These are phyloP conservation scores for Pimpla rufipes DNA, from an alignment of 2,888 invertebrate genomes.

Conservation along the genomic window DNA sequence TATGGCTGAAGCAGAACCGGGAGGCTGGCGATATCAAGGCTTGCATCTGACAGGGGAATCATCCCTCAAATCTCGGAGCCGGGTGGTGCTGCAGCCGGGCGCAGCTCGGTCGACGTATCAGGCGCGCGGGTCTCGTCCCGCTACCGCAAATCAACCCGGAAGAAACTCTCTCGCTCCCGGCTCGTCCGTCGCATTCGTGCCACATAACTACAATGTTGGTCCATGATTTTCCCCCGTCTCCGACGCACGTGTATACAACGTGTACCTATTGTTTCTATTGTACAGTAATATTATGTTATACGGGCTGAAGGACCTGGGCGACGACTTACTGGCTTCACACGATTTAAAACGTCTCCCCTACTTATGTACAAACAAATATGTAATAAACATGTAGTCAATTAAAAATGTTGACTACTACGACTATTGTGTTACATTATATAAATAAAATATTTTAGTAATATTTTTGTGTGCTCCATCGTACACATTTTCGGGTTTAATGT, in stretches of 20 bases:
- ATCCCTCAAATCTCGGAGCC: constrained; percentile 47
- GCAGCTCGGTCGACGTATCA: constrained; percentile 36
- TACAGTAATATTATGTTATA: not conserved
- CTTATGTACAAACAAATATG: too few species aligned
- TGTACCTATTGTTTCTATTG: not conserved
- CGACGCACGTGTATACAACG: not conserved
- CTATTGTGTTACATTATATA: too few species aligned
- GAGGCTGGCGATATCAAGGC: constrained; percentile 28
- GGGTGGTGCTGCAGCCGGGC: constrained; percentile 20
- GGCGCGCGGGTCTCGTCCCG: constrained; percentile 46
- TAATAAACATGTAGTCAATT: too few species aligned
- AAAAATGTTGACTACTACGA: too few species aligned
- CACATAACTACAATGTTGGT: constrained; percentile 45
- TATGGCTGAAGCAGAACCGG: not conserved
- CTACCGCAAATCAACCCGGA: constrained; percentile 54
- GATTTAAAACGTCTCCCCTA: too few species aligned
- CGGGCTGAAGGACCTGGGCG: too few species aligned
- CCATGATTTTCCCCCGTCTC: constrained; percentile 9
- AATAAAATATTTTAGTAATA: too few species aligned
- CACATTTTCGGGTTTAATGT: too few species aligned
- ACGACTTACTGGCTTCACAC: too few species aligned
- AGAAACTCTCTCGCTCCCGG: constrained; percentile 46
- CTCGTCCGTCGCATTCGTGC: constrained; percentile 15
- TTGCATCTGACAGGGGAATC: constrained; percentile 66
- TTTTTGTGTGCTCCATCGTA: too few species aligned